These are phyloP conservation scores for Agelas oroides DNA, from an alignment of 37 sponge, comb jelly and placozoan species.

Conservation along the genomic window DNA sequence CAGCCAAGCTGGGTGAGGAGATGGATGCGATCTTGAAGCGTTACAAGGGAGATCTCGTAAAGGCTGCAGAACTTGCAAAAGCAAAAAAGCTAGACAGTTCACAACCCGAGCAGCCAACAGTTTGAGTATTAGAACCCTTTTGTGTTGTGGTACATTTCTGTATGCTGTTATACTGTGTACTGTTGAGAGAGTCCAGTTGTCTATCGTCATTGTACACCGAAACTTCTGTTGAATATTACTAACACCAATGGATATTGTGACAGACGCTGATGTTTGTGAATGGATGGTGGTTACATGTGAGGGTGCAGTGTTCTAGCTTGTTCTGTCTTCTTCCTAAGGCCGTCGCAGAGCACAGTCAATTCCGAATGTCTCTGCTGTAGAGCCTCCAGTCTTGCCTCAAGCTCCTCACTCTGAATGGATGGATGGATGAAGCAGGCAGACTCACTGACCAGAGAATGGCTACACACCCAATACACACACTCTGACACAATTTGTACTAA, in stretches of 20 bases:
- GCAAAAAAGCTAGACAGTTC: no score
- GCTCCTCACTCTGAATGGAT: constrained; percentile 22
- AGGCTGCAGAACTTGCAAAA: background rate
- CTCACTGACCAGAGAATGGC: no score
- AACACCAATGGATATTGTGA: no score
- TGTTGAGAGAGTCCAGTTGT: no score
- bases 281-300: background rate
- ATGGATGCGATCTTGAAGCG: background rate
- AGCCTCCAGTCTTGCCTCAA: constrained; percentile 36
- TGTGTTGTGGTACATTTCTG: no score
- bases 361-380: constrained; percentile 71
- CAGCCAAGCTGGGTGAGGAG: background rate
- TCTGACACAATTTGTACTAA: background rate
- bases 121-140: no score
- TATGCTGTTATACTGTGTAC: no score
- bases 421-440: background rate
- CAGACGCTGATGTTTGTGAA: no score
- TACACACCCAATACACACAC: background rate
- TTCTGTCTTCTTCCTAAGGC: constrained; percentile 69
- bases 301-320: constrained; percentile 34
- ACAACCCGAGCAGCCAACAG: no score
- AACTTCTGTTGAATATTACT: no score
- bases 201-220: no score
- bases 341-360: constrained; percentile 53
- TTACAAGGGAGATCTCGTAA: background rate